phyloP scores from a whole-genome alignment of 2,888 invertebrate species.

The Spilarctia lutea region DNA sequence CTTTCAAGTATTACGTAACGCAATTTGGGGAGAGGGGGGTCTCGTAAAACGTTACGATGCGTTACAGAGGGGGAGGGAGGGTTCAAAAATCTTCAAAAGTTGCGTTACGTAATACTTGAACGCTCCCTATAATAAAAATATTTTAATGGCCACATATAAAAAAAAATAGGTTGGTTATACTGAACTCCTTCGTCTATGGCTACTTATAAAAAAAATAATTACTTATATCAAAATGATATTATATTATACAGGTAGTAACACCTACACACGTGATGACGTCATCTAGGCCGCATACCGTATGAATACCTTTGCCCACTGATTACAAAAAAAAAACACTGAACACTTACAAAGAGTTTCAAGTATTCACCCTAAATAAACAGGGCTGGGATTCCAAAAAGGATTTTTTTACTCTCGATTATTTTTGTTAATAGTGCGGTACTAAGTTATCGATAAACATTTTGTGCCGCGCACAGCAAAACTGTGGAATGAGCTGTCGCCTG shows the following conservation, averaged over 20 bases:
- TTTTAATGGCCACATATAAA: too few relatives aligned
- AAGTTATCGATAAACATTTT: constrained; percentile 3
- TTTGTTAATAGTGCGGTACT: constrained; percentile 24
- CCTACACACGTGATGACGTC: constrained; percentile 23
- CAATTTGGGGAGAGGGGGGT: too few relatives aligned
- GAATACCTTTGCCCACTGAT: constrained; percentile 23
- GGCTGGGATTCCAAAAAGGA: constrained; percentile 19
- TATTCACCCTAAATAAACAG: constrained; percentile 43
- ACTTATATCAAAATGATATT: neutral
- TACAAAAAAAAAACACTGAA: constrained; percentile 20
- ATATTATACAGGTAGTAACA: constrained; percentile 24
- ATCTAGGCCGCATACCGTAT: constrained; percentile 18
- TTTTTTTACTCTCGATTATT: constrained; percentile 37
- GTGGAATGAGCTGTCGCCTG: too few relatives aligned
- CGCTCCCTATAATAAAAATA: too few relatives aligned
- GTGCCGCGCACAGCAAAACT: too few relatives aligned
- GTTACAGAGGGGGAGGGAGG: too few relatives aligned
- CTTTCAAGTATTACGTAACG: too few relatives aligned
- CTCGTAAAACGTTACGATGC: too few relatives aligned
- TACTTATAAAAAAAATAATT: neutral
- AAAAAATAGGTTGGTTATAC: neutral
- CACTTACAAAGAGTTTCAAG: constrained; percentile 42
- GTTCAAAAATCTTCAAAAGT: too few relatives aligned
- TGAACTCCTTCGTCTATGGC: neutral
- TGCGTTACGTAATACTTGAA: too few relatives aligned